Evolutionary conservation across 2,113 vertebrate genomes (phyloP).

Genomic region (Mohoua ochrocephala): DNA sequence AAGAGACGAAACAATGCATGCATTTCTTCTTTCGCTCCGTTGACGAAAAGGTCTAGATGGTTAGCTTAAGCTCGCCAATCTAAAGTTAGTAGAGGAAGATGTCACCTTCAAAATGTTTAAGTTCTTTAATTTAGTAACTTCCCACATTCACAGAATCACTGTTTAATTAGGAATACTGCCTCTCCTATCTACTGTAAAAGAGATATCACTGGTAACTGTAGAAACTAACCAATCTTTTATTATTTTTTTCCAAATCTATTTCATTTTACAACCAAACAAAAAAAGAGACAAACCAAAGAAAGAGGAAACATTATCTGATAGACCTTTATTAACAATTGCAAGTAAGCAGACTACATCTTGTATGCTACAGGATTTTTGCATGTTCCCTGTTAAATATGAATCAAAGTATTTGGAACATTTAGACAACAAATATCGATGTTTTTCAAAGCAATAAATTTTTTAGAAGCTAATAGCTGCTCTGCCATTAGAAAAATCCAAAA

Average conservation of each 20-base stretch:
- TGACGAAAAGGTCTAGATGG: background rate
- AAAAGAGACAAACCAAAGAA: background rate
- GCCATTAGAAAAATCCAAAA: background rate
- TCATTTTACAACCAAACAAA: background rate
- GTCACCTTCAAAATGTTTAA: background rate
- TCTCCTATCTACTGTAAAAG: background rate
- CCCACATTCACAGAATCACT: background rate
- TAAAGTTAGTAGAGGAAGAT: background rate
- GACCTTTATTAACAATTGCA: background rate
- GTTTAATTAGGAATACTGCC: background rate
- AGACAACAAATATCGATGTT: background rate
- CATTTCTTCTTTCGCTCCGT: background rate
- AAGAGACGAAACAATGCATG: background rate
- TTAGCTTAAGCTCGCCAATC: background rate
- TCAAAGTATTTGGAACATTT: background rate
- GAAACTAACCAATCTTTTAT: background rate
- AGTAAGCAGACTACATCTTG: background rate
- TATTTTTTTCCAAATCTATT: background rate
- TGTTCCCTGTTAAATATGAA: background rate
- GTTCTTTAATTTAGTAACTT: background rate
- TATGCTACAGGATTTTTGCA: background rate
- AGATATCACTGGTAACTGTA: background rate
- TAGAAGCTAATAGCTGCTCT: background rate
- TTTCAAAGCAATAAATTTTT: background rate
- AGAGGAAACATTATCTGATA: background rate